Base-by-base conservation (phyloP, 2,113 vertebrate genomes). In the Nothocercus nigrocapillus region DNA sequence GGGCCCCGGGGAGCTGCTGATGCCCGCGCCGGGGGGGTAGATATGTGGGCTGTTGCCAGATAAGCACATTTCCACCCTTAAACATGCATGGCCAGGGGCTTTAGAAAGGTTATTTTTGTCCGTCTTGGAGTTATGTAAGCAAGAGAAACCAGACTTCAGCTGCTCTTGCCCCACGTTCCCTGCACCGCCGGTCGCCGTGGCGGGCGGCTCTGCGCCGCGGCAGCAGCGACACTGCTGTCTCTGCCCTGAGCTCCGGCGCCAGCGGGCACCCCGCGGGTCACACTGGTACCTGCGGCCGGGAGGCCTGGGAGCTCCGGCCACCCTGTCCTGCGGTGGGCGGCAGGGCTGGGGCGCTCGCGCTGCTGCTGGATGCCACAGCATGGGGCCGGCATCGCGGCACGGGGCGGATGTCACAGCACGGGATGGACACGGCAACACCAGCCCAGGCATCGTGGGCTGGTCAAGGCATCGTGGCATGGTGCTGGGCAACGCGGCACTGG, bases 91-190 rank as follows among this genome's bases (percentile, higher is more conserved):
- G 92, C 83, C 85, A 79, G 9, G 0, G 30, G 49, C 83, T 86
- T 84, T 86, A 76, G 81, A 40, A 82, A 94, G 94, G 92, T 94
- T 94, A 94, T 95, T 95, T 88, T 93, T 82, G 66, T 63, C 89
- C 59, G 67, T 75, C 63, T 36, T 1, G 4, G 1, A 42, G 73
- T 66, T 69, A 88, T 56, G 78, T 75, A 20, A 81, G 76, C 69
- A 25, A 59, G 63, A 47, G 89, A 22, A 93, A 94, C 90, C 85
- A 93, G 74, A 40, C 32, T 95, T 90, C 90, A 76, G 83, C 95
- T 95, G 92, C 93, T 87, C 78, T 85, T 95, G 92, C 94, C 96
- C 93, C 88, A 77, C 89, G 83, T 93, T 89, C 92, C 95, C 47
- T 8, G 20, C 9, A 8, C 47, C 19, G 20, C 47, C 47, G 44